These are phyloP conservation scores for Stomorhina lunata DNA, from an alignment of 2,888 invertebrate species.

Conservation along the genomic window DNA sequence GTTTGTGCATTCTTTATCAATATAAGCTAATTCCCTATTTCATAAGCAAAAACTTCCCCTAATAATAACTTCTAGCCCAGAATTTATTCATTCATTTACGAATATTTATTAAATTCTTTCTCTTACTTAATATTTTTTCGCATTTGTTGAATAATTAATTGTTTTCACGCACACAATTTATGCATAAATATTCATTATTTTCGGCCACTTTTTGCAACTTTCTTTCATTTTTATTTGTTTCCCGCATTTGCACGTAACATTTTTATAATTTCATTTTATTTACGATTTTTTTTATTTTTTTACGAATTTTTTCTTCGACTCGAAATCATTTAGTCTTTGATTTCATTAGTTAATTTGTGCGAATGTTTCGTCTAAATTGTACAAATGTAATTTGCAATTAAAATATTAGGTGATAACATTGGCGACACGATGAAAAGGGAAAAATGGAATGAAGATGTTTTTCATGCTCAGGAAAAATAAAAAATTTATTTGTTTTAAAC, in stretches of 20 bases:
- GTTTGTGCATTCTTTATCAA: too few species aligned
- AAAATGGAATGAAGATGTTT: too few species aligned
- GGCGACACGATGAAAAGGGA: too few species aligned
- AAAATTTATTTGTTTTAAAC: too few species aligned
- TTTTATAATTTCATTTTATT: background rate
- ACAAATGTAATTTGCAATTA: background rate
- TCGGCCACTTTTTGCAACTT: slow-evolving; percentile 5
- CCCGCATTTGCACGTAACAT: slow-evolving; percentile 31
- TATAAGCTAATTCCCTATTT: too few species aligned
- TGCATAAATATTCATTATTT: slow-evolving; percentile 65
- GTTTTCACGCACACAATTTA: slow-evolving; percentile 67
- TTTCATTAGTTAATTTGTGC: slow-evolving; percentile 29
- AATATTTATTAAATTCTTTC: slow-evolving; percentile 3
- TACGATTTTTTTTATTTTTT: background rate
- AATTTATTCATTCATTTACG: too few species aligned
- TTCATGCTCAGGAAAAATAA: too few species aligned
- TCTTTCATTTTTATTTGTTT: slow-evolving; percentile 22
- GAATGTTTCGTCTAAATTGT: background rate
- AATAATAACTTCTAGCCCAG: too few species aligned
- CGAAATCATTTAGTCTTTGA: slow-evolving; percentile 33
- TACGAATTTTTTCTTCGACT: background rate
- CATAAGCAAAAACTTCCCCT: too few species aligned
- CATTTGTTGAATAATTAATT: slow-evolving; percentile 56
- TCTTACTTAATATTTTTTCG: slow-evolving; percentile 13
- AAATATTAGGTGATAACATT: background rate